Evolutionary conservation across 2,888 invertebrate genomes (phyloP), one percentile per base, ranked within the genome.

Genomic region (Andricus curvator): DNA sequence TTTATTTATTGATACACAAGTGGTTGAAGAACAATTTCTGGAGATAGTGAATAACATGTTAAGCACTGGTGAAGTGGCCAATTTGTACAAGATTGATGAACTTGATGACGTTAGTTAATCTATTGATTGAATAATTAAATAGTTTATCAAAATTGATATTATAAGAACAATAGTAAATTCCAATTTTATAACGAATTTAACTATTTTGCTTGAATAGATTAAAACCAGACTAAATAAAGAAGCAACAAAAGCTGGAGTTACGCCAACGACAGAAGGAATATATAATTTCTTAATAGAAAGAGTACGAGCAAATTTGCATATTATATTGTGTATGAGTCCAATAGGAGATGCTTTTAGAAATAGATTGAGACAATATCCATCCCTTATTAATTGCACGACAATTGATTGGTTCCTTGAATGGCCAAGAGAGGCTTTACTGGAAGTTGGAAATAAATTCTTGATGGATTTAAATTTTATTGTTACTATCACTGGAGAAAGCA

Each of bases 11-110:
- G 98, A 98, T 91, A 97, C 96, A 2, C 98, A 97, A 92, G 96
- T 98, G 33, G 96, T 95, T 0, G 97, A 97, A 84, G 97, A 97
- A 88, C 94, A 95, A 15, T 98, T 98, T 92, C 94, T 98, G 0
- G 98, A 98, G 93, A 96, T 98, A 86, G 95, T 98, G 81, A 98
- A 98, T 93, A 98, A 97, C 90, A 94, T 98, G 92, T 94, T 98
- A 80, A 97, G 97, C 90, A 97, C 96, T 84, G 98, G 98, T 0
- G 98, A 98, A 93, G 95, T 98, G 81, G 95, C 97, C 6, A 98
- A 97, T 93, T 94, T 98, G n/a, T 98, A 95, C 90, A 97, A 97
- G 90, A 91, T 95, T 0, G 98, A 98, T 85, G 98, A 98, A 92
- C 96, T 98, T 93, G 98, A 98, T 90, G 97, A 98, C 89, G 97